Percentiles rank a stretch among this genome's conserved stretches.
phyloP scores from a whole-genome alignment of 2,113 vertebrate species.

The Xiphophorus couchianus region DNA sequence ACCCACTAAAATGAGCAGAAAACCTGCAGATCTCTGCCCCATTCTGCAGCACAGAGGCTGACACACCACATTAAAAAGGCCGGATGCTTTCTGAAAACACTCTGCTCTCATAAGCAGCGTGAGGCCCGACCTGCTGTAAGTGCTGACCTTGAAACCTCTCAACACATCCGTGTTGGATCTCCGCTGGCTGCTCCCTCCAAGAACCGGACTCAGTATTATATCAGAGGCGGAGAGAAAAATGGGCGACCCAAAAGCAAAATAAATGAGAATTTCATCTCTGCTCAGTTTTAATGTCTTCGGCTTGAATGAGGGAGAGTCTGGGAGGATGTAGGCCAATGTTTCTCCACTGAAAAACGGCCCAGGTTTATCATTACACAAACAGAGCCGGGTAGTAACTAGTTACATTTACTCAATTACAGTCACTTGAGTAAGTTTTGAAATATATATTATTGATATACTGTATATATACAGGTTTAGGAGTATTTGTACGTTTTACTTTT shows the following conservation, averaged over 20 bases:
- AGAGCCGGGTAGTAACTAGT: no score
- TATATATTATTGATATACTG: no score
- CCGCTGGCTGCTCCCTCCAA: not conserved
- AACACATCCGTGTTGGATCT: constrained; percentile 24
- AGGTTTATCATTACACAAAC: constrained; percentile 30
- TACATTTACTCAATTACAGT: no score
- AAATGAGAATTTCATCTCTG: constrained; percentile 8
- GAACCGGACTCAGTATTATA: constrained; percentile 5
- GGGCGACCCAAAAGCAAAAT: constrained; percentile 27
- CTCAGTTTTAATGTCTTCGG: constrained; percentile 13
- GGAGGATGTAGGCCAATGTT: constrained; percentile 66
- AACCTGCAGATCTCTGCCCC: not conserved
- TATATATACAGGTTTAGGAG: no score
- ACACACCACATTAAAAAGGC: not conserved
- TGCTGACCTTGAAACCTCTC: constrained; percentile 55
- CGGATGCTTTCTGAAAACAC: not conserved
- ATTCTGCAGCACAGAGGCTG: not conserved
- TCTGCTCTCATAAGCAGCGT: not conserved
- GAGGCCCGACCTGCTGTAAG: not conserved
- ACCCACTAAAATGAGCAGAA: constrained; percentile 47
- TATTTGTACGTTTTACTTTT: no score
- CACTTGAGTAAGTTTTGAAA: no score
- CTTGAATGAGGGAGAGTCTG: constrained; percentile 20
- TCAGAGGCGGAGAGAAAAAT: constrained; percentile 5
- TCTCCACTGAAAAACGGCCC: constrained; percentile 46